These are phyloP conservation scores for Paracentrotus lividus DNA, from an alignment of 53 echinoderm and acorn worm species.

Conservation along the genomic window DNA sequence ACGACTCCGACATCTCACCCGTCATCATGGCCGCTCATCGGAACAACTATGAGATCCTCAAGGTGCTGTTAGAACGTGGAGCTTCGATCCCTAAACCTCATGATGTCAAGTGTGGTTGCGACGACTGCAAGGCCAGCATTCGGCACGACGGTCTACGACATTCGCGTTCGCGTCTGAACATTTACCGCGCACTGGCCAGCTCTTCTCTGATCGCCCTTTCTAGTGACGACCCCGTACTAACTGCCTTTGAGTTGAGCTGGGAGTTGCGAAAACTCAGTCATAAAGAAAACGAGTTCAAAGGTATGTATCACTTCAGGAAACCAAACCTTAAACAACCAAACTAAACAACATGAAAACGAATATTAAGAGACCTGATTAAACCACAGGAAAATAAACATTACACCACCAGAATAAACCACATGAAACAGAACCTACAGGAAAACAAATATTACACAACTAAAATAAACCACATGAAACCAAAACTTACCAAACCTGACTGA, in stretches of 20 bases:
- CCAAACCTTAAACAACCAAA: too few species aligned
- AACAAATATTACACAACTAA: too few species aligned
- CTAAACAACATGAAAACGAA: too few species aligned
- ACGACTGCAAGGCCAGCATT: conserved; percentile 95
- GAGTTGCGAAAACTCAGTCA: conserved; percentile 94
- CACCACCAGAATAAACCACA: too few species aligned
- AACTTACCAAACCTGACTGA: too few species aligned
- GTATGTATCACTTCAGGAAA: not conserved
- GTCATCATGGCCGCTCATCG: conserved; percentile 98
- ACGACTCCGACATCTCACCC: conserved; percentile 94
- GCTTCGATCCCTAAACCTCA: conserved; percentile 99
- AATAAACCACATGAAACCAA: too few species aligned
- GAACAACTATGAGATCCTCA: conserved; percentile 98
- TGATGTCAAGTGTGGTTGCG: conserved; percentile 97
- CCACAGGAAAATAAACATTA: too few species aligned
- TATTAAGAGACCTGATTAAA: too few species aligned
- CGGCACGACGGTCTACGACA: conserved; percentile 96
- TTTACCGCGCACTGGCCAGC: conserved; percentile 96
- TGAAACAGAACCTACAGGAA: too few species aligned
- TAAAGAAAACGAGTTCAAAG: conserved; percentile 98
- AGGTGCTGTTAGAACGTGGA: conserved; percentile 91
- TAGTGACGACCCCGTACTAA: conserved; percentile 96
- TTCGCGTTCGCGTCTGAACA: conserved; percentile 93
- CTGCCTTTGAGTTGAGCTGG: conserved; percentile 98
- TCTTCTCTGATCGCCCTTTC: conserved; percentile 93